Percentiles rank a stretch among this genome's conserved stretches.
Evolutionary conservation across 1,140 invertebrate species (phyloP).

Genomic region (Steinernema khuongi): DNA sequence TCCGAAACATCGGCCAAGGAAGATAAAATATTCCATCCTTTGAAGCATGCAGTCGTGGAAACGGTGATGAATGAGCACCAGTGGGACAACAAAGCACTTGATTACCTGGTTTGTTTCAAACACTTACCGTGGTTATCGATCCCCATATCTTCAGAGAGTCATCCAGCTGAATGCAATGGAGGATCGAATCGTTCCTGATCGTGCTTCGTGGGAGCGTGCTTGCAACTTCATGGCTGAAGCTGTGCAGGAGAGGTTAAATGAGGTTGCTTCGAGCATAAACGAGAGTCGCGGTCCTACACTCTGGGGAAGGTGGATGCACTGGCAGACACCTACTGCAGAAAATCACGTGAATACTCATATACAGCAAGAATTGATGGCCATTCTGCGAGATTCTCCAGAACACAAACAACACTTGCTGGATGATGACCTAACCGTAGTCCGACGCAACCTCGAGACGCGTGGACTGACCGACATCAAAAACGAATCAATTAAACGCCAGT

Average conservation of each 20-base stretch:
- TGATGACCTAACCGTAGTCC: conserved; percentile 84
- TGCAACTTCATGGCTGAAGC: conserved; percentile 80
- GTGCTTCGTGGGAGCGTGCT: conserved; percentile 86
- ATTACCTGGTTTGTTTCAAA: conserved; percentile 62
- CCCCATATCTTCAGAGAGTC: conserved; percentile 69
- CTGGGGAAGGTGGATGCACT: conserved; percentile 74
- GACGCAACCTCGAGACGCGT: conserved; percentile 77
- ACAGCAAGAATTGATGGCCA: conserved; percentile 25
- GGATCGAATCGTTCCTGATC: conserved; percentile 82
- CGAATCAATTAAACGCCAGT: conserved; percentile 75
- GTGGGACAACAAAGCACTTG: conserved; percentile 81
- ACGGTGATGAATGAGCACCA: conserved; percentile 76
- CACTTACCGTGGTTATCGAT: background rate
- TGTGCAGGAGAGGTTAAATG: conserved; percentile 72
- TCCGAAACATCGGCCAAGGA: conserved; percentile 67
- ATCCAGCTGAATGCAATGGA: conserved; percentile 91
- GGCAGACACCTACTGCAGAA: conserved; percentile 73
- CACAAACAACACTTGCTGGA: conserved; percentile 72
- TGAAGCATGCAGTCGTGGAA: conserved; percentile 80
- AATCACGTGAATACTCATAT: conserved; percentile 63
- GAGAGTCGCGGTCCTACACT: conserved; percentile 75
- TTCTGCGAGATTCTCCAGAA: conserved; percentile 64
- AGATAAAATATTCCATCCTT: conserved; percentile 81
- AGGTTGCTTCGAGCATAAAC: conserved; percentile 68
- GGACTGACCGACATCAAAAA: conserved; percentile 62